A percentile compares a stretch with the other conserved stretches of the same genome.
phyloP scores from a whole-genome alignment of 2,113 vertebrate genomes.

The Coturnix japonica region DNA sequence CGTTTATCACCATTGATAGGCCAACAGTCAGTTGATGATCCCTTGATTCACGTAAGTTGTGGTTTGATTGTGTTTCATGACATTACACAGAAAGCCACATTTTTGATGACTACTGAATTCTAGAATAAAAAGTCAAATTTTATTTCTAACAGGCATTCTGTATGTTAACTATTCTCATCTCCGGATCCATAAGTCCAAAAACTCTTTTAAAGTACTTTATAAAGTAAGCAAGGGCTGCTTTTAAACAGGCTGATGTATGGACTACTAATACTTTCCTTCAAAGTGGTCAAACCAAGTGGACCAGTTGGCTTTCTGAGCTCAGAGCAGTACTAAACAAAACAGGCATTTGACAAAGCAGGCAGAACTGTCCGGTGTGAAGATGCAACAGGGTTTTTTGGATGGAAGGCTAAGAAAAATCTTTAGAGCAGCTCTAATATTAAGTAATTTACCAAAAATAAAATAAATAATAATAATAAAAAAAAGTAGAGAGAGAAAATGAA shows the following conservation, averaged over 20 bases:
- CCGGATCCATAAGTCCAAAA: not conserved
- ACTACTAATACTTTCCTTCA: not conserved
- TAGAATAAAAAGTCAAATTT: not conserved
- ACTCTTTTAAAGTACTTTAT: not conserved
- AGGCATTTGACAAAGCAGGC: not conserved
- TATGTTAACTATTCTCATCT: not conserved
- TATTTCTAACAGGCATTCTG: not conserved
- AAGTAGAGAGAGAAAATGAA: not conserved
- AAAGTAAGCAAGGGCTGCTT: not conserved
- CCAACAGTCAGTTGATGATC: not conserved
- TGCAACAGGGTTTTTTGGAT: not conserved
- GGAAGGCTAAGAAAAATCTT: slow-evolving; percentile 17
- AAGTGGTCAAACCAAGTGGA: not conserved
- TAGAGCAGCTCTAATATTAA: not conserved
- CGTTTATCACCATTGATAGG: not conserved
- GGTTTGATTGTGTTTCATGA: not conserved
- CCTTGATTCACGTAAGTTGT: not conserved
- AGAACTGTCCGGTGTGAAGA: not conserved
- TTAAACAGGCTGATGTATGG: not conserved
- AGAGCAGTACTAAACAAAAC: not conserved
- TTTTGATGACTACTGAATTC: not conserved
- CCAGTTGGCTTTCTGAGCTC: not conserved
- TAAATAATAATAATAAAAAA: too few relatives aligned
- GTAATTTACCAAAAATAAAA: not conserved
- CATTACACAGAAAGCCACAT: not conserved